Evolutionary conservation across 2,113 vertebrate species (phyloP).

Genomic region (Podarcis raffonei): DNA sequence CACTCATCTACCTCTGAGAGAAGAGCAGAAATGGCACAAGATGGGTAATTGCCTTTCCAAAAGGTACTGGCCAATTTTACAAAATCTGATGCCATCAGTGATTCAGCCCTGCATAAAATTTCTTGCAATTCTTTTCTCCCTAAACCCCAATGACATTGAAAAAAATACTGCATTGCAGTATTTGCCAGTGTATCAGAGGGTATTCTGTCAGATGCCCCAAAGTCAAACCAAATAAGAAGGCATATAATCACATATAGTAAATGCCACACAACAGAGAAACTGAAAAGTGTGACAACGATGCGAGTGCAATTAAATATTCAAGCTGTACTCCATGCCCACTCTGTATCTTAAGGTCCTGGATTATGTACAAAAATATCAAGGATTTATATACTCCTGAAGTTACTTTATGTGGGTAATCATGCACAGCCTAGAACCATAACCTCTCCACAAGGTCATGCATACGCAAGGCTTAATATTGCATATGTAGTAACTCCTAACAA

Average conservation of each 20-base stretch:
- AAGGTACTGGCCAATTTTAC: slow-evolving; percentile 39
- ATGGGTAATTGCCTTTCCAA: slow-evolving; percentile 46
- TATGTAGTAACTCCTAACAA: slow-evolving; percentile 55
- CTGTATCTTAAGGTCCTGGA: slow-evolving; percentile 31
- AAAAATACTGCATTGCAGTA: slow-evolving; percentile 84
- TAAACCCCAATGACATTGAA: slow-evolving; percentile 76
- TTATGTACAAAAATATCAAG: slow-evolving; percentile 40
- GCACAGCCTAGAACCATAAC: slow-evolving; percentile 10
- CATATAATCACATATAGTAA: slow-evolving; percentile 67
- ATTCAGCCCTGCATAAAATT: not conserved
- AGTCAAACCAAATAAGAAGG: slow-evolving; percentile 68
- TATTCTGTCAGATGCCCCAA: slow-evolving; percentile 71
- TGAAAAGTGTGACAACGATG: slow-evolving; percentile 52
- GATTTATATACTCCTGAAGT: slow-evolving; percentile 9
- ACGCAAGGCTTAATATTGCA: slow-evolving; percentile 36
- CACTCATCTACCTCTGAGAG: not conserved
- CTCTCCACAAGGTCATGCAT: slow-evolving; percentile 35
- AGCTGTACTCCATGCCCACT: slow-evolving; percentile 46
- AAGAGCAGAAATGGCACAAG: slow-evolving; percentile 29
- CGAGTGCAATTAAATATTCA: slow-evolving; percentile 25
- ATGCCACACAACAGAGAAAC: slow-evolving; percentile 52
- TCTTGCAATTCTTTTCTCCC: slow-evolving; percentile 56
- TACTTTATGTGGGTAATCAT: not conserved
- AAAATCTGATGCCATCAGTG: slow-evolving; percentile 26
- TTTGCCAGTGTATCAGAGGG: slow-evolving; percentile 68